Percentiles rank a stretch among this genome's conserved stretches.
Evolutionary conservation across 2,797 vertebrate species (phyloP).

Genomic region (Manis pentadactyla): DNA sequence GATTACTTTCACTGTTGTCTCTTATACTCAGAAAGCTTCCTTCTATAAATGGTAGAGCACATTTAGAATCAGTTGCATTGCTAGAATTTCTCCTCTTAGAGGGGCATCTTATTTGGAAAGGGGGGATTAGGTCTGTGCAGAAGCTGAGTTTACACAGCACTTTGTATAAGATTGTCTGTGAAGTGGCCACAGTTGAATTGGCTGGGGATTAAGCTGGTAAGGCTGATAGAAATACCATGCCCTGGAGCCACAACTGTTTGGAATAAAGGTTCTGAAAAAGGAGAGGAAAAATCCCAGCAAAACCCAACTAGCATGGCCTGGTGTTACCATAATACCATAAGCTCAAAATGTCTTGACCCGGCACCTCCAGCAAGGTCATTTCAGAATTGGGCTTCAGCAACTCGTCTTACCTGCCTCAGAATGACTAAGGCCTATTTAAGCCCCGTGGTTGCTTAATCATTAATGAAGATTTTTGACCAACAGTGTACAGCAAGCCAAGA

Average conservation of each 20-base stretch:
- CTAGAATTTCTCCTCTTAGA: background rate
- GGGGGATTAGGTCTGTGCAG: background rate
- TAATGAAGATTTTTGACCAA: slow-evolving; percentile 83
- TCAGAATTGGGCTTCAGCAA: slow-evolving; percentile 79
- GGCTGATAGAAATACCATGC: background rate
- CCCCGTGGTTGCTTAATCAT: slow-evolving; percentile 83
- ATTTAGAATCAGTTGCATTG: background rate
- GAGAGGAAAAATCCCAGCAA: slow-evolving; percentile 57
- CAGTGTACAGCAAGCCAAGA: slow-evolving; percentile 77
- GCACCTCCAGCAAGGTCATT: slow-evolving; percentile 83
- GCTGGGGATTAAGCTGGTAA: background rate
- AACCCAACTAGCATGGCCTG: background rate
- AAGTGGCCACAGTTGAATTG: background rate
- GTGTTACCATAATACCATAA: slow-evolving; percentile 71
- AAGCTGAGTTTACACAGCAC: background rate
- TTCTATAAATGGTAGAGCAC: background rate
- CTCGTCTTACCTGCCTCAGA: slow-evolving; percentile 79
- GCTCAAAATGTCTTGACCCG: slow-evolving; percentile 74
- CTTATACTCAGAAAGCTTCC: background rate
- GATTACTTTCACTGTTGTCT: background rate
- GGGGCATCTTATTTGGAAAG: background rate
- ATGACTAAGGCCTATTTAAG: slow-evolving; percentile 85
- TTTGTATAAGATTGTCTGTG: background rate
- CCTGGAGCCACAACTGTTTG: background rate
- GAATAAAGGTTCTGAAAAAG: slow-evolving; percentile 23